Base-by-base conservation (phyloP, 1,140 invertebrate genomes). In the Lethocerus indicus region DNA sequence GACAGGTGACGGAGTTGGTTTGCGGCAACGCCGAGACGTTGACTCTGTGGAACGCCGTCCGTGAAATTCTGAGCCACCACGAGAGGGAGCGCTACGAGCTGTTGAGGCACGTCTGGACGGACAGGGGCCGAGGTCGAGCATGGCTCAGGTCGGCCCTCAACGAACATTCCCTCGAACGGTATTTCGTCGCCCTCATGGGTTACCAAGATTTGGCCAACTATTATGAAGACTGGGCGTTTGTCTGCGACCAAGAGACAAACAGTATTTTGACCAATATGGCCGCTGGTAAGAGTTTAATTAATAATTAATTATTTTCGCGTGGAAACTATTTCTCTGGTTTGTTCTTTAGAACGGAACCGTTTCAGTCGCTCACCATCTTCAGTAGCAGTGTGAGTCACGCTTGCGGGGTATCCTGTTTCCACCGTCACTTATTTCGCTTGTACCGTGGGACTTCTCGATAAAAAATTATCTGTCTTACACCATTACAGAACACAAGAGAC, bases 71-170 rank as follows among this genome's bases (percentile, higher is more conserved):
- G 26, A 90, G 83, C 39, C 80, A 80, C 67, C 86, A 91, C 67
- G 89, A 94, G 62, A 74, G 80, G 55, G 83, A 91, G 61, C 71
- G 89, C 52, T 92, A 86, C 63, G 72, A 75, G 52, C 71, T 81
- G n/a, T 67, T 93, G 25, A 76, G 81, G 58, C 77, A 81, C 56
- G 79, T 93, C 14, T 78, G 76, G 55, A 87, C 83, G 18, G 85
- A 89, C 65, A 70, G 74, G 49, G 87, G 87, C 18, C 71, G 83
- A 54, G 87, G 86, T 14, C 71, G 84, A 64, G 85, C 88, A 16
- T 94, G 89, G 81, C 68, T 93, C 14, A 66, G 90, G 58, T 81
- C 86, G 28, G 70, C 84, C 23, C 67, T 93, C 9, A 93, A 93
- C 71, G 90, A 94, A 65, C 72, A 83, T 58, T 88, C 85, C 1